Base-by-base conservation (phyloP, 1,140 invertebrate species). In the Eciton burchellii region DNA sequence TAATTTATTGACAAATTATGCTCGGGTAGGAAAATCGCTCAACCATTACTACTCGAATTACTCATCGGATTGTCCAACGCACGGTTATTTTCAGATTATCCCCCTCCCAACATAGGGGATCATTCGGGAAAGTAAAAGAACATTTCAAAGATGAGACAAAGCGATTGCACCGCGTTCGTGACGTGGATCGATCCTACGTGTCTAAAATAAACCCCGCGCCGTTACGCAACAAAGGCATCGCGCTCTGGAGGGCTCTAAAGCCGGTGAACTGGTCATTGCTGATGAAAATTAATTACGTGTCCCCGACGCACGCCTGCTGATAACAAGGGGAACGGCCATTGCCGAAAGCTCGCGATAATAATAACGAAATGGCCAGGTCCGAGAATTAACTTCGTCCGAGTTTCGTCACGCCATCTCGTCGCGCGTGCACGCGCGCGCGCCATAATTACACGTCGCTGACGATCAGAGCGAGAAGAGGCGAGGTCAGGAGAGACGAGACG, bases 331-430 rank as follows among this genome's bases (percentile, higher is more conserved):
- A 41, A 41, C 26, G 29, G 41, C 73, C 73, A 29, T 62, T 47
- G 12, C 11, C n/a, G 49, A 68, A 63, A 56, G 63, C n/a, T 45
- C n/a, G 49, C 52, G 49, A 79, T 79, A 79, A 79, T 79, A 79
- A 70, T 79, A 79, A 70, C 68, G 63, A 79, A 79, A 79, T 19
- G 24, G 74, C 49, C 63, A 54, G 62, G 52, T 79, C 63, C 63
- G 74, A 79, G 56, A 79, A 79, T 79, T 79, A 79, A 79, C 74
- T 79, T 57, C 49, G 49, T 79, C 49, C 49, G 16, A 26, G 49
- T 43, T 57, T 70, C 52, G 74, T 79, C 74, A 79, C 74, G 74
- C 47, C 9, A 68, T 54, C 47, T 19, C 29, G 60, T 9, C 26
- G 73, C 1, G 49, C 5, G 49, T 29, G 47, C 24, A 35, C 26